Evolutionary conservation across 2,113 vertebrate genomes (phyloP), one percentile per base, ranked within the genome.

Genomic region (Cynopterus brachyotis): DNA sequence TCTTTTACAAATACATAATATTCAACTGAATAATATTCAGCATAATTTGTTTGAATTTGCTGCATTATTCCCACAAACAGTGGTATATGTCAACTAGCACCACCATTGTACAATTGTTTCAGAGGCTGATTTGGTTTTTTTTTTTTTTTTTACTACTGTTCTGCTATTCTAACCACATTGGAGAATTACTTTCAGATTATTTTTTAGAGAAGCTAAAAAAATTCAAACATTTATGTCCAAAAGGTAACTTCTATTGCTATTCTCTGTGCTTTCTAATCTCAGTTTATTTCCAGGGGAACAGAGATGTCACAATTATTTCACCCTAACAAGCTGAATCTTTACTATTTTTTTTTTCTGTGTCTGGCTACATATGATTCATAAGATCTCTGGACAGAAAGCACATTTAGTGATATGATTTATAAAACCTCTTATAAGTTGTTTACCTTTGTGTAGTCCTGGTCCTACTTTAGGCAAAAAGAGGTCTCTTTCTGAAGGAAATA

Each of bases 111-210:
- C 0, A 17, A 19, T 10, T 55, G 6, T 37, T 81, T 85, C n/a
- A 84, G 8, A 70, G 30, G 7, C 4, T 59, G 19, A 93, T n/a
- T 96, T 97, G 76, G 97, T 91, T 42, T 42, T 5, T 42, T 50
- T 47, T 47, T 47, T 47, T 50, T 50, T 47, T 12, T 42, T 42
- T 6, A 9, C 28, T 80, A 78, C 91, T 94, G 9, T 93, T 84
- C 60, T 24, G 0, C 4, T 89, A 1, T 92, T 96, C 53, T 89
- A 50, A 91, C 59, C 57, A 84, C 10, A 45, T 47, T 55, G 35
- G 35, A 45, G 69, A 97, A 95, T 93, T 92, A 47, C 70, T 96
- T 84, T 80, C 42, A 92, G 76, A 95, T 84, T 82, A 85, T 89
- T 76, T 84, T 57, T 95, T 69, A 73, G n/a, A 96, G 16, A 8